phyloP scores from a whole-genome alignment of 2,888 invertebrate species.

The Campoletis raptor region DNA sequence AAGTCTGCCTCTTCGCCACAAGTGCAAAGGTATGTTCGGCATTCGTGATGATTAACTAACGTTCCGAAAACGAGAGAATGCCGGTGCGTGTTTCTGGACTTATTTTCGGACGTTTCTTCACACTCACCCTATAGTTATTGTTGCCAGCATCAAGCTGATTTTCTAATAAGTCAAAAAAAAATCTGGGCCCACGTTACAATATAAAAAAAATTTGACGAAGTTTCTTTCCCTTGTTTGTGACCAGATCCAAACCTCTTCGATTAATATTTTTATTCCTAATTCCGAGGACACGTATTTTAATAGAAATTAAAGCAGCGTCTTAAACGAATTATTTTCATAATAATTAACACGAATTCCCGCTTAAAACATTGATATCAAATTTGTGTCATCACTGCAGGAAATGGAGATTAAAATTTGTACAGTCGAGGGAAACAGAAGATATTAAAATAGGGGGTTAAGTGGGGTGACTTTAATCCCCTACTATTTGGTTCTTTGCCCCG shows the following conservation, averaged over 20 bases:
- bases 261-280: conserved; percentile 6
- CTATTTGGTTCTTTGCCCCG: conserved; percentile 45
- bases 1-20: conserved; percentile 59
- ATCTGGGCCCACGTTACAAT: background rate
- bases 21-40: conserved; percentile 73
- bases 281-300: background rate
- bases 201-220: background rate
- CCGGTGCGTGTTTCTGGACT: conserved; percentile 57
- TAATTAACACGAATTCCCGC: background rate
- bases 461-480: conserved; percentile 46
- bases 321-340: background rate
- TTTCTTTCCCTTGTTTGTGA: background rate
- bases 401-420: conserved; percentile 17
- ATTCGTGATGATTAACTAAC: conserved; percentile 73
- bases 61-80: conserved; percentile 54
- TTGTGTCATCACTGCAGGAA: background rate
- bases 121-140: conserved; percentile 22
- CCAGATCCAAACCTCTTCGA: background rate
- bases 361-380: background rate
- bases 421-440: conserved; percentile 3
- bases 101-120: conserved; percentile 30
- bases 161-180: background rate
- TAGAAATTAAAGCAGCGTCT: background rate
- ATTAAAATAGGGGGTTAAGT: background rate
- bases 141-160: conserved; percentile 47